Evolutionary conservation across 2,113 vertebrate species (phyloP).

Genomic region (Sylvietta virens): DNA sequence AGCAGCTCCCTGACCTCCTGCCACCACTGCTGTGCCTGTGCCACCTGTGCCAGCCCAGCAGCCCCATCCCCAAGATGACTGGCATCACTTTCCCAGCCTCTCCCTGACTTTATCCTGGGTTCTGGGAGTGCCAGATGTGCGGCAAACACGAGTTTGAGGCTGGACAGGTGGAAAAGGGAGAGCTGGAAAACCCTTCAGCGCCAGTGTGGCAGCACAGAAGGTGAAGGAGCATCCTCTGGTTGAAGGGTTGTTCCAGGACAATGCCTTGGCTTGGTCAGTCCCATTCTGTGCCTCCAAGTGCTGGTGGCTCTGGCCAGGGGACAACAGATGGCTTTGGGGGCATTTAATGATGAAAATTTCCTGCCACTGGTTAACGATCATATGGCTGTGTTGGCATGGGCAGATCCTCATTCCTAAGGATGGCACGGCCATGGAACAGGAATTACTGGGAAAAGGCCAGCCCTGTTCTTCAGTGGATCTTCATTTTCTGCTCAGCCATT

Average conservation of each 20-base stretch:
- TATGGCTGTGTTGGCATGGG: accelerated
- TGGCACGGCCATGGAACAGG: not conserved
- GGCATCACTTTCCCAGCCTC: not conserved
- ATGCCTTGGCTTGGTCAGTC: not conserved
- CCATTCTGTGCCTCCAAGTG: not conserved
- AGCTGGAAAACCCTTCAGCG: not conserved
- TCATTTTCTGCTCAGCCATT: not conserved
- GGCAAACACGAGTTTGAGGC: accelerated
- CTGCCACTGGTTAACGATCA: not conserved
- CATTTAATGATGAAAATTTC: not conserved
- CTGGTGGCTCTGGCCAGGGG: not conserved
- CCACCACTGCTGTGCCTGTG: not conserved
- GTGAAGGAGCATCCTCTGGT: not conserved
- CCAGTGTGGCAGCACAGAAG: not conserved
- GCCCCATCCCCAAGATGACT: not conserved
- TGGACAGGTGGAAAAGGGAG: not conserved
- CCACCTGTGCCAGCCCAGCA: not conserved
- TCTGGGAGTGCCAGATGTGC: accelerated
- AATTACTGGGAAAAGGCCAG: not conserved
- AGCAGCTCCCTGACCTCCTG: not conserved
- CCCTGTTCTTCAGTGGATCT: not conserved
- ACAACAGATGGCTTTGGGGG: not conserved
- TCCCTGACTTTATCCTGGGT: accelerated
- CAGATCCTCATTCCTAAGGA: not conserved
- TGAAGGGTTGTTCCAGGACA: not conserved